A percentile compares a stretch with the other conserved stretches of the same genome.
Evolutionary conservation across 2,797 vertebrate genomes (phyloP).

Genomic region (Sebastolobus alascanus): DNA sequence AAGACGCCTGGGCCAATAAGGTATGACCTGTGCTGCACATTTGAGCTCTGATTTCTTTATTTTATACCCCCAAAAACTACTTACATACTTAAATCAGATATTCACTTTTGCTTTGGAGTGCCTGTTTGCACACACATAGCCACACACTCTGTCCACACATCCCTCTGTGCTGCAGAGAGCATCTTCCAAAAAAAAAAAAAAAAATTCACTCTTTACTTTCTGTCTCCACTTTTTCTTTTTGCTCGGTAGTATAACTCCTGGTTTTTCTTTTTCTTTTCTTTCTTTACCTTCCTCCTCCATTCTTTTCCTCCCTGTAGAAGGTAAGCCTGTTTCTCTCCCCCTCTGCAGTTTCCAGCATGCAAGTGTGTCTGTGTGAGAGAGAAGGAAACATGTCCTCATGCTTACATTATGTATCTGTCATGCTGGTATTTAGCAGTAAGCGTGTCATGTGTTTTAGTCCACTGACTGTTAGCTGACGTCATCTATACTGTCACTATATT

Average conservation of each 20-base stretch:
- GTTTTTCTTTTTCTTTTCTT: conserved; percentile 85
- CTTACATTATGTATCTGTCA: conserved; percentile 61
- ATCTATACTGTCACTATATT: conserved; percentile 45
- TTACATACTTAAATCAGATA: conserved; percentile 7
- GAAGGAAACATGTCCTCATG: conserved; percentile 66
- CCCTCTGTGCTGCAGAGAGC: conserved; percentile 47
- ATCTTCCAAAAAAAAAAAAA: conserved; percentile 28
- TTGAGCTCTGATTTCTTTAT: background rate
- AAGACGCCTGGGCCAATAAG: conserved; percentile 99
- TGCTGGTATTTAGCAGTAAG: conserved; percentile 62
- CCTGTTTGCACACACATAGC: conserved; percentile 40
- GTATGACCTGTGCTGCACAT: conserved; percentile 70
- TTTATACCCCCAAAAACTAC: conserved; percentile 12
- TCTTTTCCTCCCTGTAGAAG: conserved; percentile 96
- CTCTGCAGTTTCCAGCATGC: conserved; percentile 89
- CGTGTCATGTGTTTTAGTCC: conserved; percentile 65
- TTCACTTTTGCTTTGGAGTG: conserved; percentile 42
- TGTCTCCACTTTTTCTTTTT: conserved; percentile 78
- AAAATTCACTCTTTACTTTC: conserved; percentile 71
- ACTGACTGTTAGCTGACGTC: conserved; percentile 57
- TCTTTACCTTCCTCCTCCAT: conserved; percentile 88
- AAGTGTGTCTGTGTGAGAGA: conserved; percentile 76
- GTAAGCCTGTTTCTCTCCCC: conserved; percentile 91
- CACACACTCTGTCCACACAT: conserved; percentile 35
- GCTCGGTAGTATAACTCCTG: conserved; percentile 85